Percentiles rank a stretch among this genome's conserved stretches.
Conservation (phyloP, 2,888 invertebrate species). For the Zelleria hepariella region DNA sequence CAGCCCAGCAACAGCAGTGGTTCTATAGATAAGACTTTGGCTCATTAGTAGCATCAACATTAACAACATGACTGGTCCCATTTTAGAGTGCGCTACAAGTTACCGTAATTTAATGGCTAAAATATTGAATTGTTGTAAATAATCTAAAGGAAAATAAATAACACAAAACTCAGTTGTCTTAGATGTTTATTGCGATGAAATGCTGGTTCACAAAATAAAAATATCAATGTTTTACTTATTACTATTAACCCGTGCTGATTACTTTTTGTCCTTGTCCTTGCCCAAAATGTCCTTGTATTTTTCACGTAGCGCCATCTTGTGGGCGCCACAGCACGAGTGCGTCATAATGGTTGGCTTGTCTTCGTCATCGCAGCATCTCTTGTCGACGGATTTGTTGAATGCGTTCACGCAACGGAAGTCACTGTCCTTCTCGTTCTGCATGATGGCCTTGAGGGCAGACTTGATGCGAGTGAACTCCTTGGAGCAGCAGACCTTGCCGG, state of each 20-base stretch:
- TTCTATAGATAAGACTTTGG: no score
- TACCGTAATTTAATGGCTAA: no score
- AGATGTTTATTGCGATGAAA: conserved; percentile 21
- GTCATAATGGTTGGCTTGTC: conserved; percentile 44
- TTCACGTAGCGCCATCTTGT: conserved; percentile 52
- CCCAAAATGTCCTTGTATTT: conserved; percentile 30
- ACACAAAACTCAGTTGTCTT: not conserved
- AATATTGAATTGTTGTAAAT: no score
- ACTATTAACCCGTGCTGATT: not conserved
- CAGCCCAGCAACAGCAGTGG: no score
- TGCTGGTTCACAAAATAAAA: conserved; percentile 68
- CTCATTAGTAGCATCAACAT: no score
- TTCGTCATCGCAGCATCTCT: conserved; percentile 59
- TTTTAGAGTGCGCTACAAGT: no score
- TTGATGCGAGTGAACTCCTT: conserved; percentile 61
- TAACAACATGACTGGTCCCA: no score
- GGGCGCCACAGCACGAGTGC: conserved; percentile 52
- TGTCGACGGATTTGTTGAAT: conserved; percentile 55
- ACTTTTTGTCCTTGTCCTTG: conserved; percentile 17
- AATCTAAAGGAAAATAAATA: not conserved
- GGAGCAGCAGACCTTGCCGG: conserved; percentile 62
- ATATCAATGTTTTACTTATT: conserved; percentile 26
- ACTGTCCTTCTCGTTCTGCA: conserved; percentile 45
- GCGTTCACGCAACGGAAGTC: conserved; percentile 54
- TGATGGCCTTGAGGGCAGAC: conserved; percentile 53